Conservation (phyloP, 2,888 invertebrate species). For the Platycnemis pennipes region DNA sequence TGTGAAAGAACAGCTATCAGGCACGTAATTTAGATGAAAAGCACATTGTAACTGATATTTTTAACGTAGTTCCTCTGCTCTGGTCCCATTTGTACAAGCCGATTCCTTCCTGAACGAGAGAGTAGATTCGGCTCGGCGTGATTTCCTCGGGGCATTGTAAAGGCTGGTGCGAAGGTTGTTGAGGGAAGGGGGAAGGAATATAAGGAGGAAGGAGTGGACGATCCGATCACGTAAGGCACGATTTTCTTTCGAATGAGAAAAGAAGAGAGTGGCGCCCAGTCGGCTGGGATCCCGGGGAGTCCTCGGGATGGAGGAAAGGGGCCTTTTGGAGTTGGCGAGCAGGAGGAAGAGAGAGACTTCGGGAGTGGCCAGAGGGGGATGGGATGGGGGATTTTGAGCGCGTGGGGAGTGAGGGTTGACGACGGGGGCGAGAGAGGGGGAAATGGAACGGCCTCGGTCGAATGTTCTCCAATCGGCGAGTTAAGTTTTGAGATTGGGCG, state of each 20-base stretch:
- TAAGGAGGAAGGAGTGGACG: background rate
- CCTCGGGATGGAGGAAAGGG: background rate
- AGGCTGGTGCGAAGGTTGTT: background rate
- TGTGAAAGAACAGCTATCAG: too few relatives aligned
- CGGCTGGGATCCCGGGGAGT: background rate
- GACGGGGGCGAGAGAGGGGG: background rate
- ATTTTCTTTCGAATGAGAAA: background rate
- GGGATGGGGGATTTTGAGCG: too few relatives aligned
- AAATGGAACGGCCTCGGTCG: background rate
- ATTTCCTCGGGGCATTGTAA: background rate
- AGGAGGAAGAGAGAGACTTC: background rate
- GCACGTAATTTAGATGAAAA: too few relatives aligned
- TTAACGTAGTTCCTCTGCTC: too few relatives aligned
- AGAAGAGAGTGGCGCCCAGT: background rate
- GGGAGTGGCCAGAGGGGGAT: too few relatives aligned
- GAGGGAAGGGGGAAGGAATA: too few relatives aligned
- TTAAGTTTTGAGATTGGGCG: slow-evolving; percentile 1
- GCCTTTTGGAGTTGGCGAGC: background rate
- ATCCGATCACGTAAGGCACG: background rate
- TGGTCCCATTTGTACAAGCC: too few relatives aligned
- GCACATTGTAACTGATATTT: too few relatives aligned
- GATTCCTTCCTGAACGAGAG: background rate
- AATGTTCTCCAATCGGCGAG: background rate
- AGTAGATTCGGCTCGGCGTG: background rate
- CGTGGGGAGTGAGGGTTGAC: background rate